phyloP scores from a whole-genome alignment of 2,797 vertebrate genomes.

The Enteromius treurensis region DNA sequence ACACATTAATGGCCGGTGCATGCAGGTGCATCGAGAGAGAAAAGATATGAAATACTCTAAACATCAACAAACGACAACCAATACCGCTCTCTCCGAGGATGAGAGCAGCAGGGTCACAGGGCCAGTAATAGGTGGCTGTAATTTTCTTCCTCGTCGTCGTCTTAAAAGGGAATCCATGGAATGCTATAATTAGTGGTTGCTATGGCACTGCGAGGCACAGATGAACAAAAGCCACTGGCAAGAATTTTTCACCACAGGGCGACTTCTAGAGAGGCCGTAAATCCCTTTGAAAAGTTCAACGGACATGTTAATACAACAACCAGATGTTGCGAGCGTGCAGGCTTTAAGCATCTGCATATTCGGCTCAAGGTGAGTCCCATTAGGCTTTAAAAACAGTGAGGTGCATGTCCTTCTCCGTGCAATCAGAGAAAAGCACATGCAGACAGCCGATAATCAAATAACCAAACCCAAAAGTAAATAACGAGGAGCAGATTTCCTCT shows the following conservation, averaged over 20 bases:
- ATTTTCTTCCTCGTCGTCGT: conserved; percentile 52
- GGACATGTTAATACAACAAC: conserved; percentile 63
- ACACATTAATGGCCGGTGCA: neutral
- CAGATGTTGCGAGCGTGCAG: conserved; percentile 64
- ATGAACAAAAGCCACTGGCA: conserved; percentile 62
- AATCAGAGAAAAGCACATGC: conserved; percentile 41
- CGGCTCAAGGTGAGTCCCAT: conserved; percentile 55
- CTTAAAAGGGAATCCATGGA: conserved; percentile 64
- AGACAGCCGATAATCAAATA: conserved; percentile 44
- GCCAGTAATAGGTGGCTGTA: conserved; percentile 50
- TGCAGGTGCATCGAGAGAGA: neutral
- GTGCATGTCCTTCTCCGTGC: conserved; percentile 20
- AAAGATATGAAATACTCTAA: neutral
- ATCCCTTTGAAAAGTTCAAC: conserved; percentile 71
- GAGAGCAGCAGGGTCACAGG: conserved; percentile 49
- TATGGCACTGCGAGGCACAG: conserved; percentile 61
- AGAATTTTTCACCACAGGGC: conserved; percentile 63
- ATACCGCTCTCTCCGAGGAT: conserved; percentile 36
- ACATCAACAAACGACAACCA: conserved; percentile 4
- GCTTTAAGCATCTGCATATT: conserved; percentile 57
- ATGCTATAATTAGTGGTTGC: conserved; percentile 71
- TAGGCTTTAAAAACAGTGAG: conserved; percentile 29
- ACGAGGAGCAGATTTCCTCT: conserved; percentile 64
- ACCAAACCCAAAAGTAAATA: conserved; percentile 60
- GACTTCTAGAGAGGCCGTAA: conserved; percentile 59